These are phyloP conservation scores for Dryas iulia DNA, from an alignment of 1,140 invertebrate genomes.

Conservation along the genomic window DNA sequence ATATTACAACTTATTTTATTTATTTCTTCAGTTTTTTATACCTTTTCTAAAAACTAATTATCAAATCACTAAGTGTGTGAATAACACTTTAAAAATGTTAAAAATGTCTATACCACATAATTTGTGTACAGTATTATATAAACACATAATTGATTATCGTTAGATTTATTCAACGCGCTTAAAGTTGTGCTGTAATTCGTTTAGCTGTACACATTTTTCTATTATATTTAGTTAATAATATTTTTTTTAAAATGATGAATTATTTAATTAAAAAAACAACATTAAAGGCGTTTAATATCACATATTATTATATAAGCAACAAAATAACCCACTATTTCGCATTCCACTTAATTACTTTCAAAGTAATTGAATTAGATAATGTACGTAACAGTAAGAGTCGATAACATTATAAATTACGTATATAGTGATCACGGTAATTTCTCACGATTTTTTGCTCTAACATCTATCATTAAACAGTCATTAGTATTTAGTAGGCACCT, in stretches of 20 bases:
- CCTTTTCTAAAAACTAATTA: too few relatives aligned
- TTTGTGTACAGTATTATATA: too few relatives aligned
- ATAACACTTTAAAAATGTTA: too few relatives aligned
- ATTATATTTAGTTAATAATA: not conserved
- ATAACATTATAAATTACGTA: not conserved
- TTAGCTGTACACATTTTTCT: not conserved
- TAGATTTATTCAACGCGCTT: not conserved
- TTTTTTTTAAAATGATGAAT: not conserved
- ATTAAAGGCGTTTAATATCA: not conserved
- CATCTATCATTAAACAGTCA: slow-evolving; percentile 15
- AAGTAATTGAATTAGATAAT: slow-evolving; percentile 10
- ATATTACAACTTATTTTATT: too few relatives aligned
- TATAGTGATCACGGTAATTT: not conserved
- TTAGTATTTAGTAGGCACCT: not conserved
- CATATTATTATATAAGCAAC: not conserved
- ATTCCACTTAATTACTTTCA: not conserved
- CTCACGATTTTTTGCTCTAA: slow-evolving; percentile 10
- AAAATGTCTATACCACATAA: too few relatives aligned
- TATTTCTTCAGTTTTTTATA: too few relatives aligned
- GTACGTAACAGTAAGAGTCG: slow-evolving; percentile 11
- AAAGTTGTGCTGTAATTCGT: not conserved
- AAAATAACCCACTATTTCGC: not conserved
- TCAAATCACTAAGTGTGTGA: too few relatives aligned
- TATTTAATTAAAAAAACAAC: not conserved
- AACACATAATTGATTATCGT: too few relatives aligned